These are phyloP conservation scores for Regulus satrapa DNA, from an alignment of 2,113 vertebrate species.

Conservation along the genomic window DNA sequence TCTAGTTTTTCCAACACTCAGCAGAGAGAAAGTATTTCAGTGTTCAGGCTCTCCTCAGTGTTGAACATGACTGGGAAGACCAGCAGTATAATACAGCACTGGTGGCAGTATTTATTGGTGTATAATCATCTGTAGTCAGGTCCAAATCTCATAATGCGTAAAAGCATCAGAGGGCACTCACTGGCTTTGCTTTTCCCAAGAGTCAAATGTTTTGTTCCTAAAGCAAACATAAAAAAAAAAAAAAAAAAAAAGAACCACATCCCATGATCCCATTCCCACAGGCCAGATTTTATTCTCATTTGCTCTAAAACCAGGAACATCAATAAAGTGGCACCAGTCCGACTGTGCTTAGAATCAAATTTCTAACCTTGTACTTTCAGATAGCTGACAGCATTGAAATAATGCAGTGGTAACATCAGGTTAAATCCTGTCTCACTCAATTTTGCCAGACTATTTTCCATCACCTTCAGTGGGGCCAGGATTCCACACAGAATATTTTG, in stretches of 20 bases:
- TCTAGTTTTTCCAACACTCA: not conserved
- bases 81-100: not conserved
- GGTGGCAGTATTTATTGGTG: not conserved
- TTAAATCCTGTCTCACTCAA: not conserved
- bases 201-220: not conserved
- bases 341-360: not conserved
- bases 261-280: not conserved
- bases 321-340: not conserved
- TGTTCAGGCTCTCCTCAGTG: not conserved
- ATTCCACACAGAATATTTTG: conserved; percentile 3
- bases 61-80: not conserved
- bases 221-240: not conserved
- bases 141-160: not conserved
- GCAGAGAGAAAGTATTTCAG: not conserved
- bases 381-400: not conserved
- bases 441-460: not conserved
- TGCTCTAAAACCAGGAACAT: not conserved
- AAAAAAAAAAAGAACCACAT: not conserved
- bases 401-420: not conserved
- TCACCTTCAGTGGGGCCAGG: not conserved
- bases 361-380: not conserved
- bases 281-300: conserved; percentile 18
- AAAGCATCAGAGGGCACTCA: not conserved
- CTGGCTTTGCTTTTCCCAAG: not conserved
- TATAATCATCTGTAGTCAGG: not conserved